Percentiles rank a stretch among this genome's conserved stretches.
phyloP scores from a whole-genome alignment of 1,140 invertebrate species.

The Conus betulinus region DNA sequence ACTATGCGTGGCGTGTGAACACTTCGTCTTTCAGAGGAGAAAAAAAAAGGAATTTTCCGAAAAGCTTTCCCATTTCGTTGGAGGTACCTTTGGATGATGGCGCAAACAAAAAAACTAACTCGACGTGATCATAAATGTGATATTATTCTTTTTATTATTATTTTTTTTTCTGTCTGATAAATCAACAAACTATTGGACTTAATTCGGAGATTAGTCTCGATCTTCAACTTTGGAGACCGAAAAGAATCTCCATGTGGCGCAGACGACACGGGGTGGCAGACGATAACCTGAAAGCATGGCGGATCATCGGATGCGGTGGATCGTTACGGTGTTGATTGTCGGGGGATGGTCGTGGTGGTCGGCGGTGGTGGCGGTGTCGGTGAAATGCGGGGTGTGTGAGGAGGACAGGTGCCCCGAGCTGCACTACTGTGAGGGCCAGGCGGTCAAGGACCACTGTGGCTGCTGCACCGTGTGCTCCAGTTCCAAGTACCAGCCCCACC shows the following conservation, averaged over 20 bases:
- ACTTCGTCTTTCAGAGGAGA: too few species aligned
- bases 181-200: not conserved
- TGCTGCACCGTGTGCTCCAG: constrained; percentile 63
- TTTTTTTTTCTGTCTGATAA: too few species aligned
- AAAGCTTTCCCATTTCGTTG: too few species aligned
- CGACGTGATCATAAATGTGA: too few species aligned
- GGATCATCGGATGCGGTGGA: too few species aligned
- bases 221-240: not conserved
- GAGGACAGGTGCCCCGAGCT: constrained; percentile 54
- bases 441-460: constrained; percentile 61
- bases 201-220: not conserved
- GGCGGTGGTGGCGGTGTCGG: constrained; percentile 21
- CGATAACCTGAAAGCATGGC: not conserved
- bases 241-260: not conserved
- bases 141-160: too few species aligned
- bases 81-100: too few species aligned
- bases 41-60: too few species aligned
- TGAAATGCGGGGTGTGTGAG: constrained; percentile 54
- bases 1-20: not conserved
- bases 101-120: too few species aligned
- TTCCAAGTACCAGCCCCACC: constrained; percentile 45
- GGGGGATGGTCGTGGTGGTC: not conserved
- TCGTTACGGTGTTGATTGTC: constrained; percentile 12
- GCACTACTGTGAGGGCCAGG: constrained; percentile 56
- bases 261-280: too few species aligned